Base-by-base conservation (phyloP, 2,113 vertebrate genomes). In the Cettia cetti region DNA sequence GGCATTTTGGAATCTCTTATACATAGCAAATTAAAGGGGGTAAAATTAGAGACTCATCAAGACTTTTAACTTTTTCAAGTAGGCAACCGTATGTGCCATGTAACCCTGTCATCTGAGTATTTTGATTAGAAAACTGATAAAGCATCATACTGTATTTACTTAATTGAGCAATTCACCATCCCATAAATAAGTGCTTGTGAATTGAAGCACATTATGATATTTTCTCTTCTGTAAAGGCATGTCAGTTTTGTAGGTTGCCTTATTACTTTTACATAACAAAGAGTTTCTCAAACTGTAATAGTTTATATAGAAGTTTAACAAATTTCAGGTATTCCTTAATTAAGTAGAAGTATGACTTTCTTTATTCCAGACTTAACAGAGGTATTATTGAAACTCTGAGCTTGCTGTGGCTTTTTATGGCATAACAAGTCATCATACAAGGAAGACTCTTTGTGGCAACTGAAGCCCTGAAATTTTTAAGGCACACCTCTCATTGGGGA, bases 21-120 rank as follows among this genome's bases (percentile, higher is more conserved):
- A n/a, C 17, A 27, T 23, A 52, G 49, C 13, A 75, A 79, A 49
- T 0, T 0, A 31, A 15, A 65, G 6, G 27, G 10, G 3, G 0
- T 27, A 39, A 35, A 44, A 74, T 63, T 20, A 71, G 27, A 88
- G 22, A 18, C 31, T 64, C 16, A 45, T n/a, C 13, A 15, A 68
- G 76, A 60, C 23, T 79, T 77, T 35, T 54, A 63, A 50, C 13
- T 82, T 86, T 60, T 78, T 26, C 16, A 45, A 59, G 19, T 9
- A 64, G 21, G 18, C 19, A 72, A 35, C 9, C 45, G 10, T 37
- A 82, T 64, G 64, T 50, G 42, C 31, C 11, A 40, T 47, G 16
- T 13, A 81, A 64, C 17, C 6, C 26, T 64, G 19, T 50, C 56
- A 70, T 37, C 16, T 17, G 24, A 72, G 8, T 33, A n/a, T 20